These are phyloP conservation scores for Drosophila nannoptera DNA, from an alignment of 1,140 invertebrate genomes.

Conservation along the genomic window DNA sequence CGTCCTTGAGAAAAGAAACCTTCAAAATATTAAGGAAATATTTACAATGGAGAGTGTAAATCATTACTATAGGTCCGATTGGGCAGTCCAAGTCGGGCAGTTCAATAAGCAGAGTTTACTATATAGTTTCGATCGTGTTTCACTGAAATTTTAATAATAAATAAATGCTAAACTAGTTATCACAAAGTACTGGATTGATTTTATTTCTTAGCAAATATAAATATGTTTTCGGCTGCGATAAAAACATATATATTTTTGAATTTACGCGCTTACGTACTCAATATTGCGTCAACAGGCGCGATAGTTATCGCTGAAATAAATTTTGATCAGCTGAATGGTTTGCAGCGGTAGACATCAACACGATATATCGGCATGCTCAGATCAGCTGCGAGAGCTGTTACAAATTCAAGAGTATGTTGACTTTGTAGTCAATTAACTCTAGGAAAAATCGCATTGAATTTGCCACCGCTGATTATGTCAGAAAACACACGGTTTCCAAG, in stretches of 20 bases:
- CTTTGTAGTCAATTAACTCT: too few species aligned
- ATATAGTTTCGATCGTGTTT: constrained; percentile 54
- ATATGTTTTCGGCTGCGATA: neutral
- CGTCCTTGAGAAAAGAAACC: constrained; percentile 43
- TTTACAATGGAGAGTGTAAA: constrained; percentile 25
- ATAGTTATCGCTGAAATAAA: neutral
- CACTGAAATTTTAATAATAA: constrained; percentile 62
- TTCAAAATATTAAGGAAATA: constrained; percentile 38
- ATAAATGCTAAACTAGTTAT: constrained; percentile 55
- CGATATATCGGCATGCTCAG: neutral
- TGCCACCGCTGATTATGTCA: too few species aligned
- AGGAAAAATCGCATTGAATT: too few species aligned
- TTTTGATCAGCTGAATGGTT: neutral
- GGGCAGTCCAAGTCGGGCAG: constrained; percentile 35
- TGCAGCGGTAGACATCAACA: neutral
- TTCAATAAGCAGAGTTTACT: constrained; percentile 20
- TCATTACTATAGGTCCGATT: constrained; percentile 48
- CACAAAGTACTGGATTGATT: constrained; percentile 5
- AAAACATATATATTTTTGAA: neutral
- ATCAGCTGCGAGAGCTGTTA: too few species aligned
- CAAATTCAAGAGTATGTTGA: too few species aligned
- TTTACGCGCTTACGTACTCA: neutral
- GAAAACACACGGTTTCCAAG: too few species aligned
- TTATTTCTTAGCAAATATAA: neutral
- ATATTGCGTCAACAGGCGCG: constrained; percentile 13